These are phyloP conservation scores for Dermochelys coriacea DNA, from an alignment of 2,797 vertebrate genomes.

Conservation along the genomic window DNA sequence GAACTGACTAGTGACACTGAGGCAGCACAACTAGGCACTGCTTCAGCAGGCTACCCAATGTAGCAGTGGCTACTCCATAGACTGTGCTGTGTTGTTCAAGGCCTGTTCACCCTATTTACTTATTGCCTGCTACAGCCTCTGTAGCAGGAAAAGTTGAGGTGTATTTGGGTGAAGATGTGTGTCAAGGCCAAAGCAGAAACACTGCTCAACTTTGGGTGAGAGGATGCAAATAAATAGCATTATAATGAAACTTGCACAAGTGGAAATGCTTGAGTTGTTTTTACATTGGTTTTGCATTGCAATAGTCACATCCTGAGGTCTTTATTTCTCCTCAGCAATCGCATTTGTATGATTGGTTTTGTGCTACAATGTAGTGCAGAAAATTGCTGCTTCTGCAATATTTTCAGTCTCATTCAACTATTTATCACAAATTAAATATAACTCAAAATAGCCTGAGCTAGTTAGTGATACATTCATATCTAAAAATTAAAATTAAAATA, in stretches of 20 bases:
- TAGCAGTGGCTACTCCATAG: neutral
- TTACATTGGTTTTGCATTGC: neutral
- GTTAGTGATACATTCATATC: neutral
- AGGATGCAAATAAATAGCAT: neutral
- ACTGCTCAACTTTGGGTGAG: neutral
- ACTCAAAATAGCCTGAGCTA: neutral
- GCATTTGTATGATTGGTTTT: neutral
- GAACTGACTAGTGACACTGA: neutral
- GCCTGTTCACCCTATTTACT: neutral
- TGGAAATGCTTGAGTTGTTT: rapidly evolving
- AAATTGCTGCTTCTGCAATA: neutral
- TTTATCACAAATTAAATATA: neutral
- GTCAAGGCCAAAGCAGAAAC: neutral
- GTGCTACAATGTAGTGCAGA: neutral
- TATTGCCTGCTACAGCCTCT: neutral
- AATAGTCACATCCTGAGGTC: neutral
- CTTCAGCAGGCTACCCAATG: neutral
- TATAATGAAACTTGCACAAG: neutral
- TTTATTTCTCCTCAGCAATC: neutral
- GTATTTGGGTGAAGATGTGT: neutral
- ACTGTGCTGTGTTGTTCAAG: neutral
- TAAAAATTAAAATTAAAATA: neutral
- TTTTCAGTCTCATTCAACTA: neutral
- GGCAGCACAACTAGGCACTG: neutral
- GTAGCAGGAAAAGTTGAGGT: neutral